Evolutionary conservation across 2,888 invertebrate species (phyloP), one percentile per base, ranked within the genome.

Genomic region (Drosophila maculinotata): DNA sequence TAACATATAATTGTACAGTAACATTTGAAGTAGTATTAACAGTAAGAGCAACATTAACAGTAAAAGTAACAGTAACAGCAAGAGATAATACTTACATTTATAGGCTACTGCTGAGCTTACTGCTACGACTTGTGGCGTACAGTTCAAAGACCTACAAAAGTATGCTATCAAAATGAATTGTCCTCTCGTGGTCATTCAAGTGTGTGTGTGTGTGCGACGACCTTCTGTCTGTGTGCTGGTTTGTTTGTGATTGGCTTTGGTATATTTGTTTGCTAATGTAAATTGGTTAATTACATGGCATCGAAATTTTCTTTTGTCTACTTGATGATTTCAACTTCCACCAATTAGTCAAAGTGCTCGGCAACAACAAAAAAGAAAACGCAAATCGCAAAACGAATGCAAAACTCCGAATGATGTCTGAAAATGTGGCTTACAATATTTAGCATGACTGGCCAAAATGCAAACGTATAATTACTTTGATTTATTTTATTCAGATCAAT

Each of bases 221-320:
- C 31, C 30, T 47, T 26, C 4, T 38, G 44, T 10, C n/a, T n/a
- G 4, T 9, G 14, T 53, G 17, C 15, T 28, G 35, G 26, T 39
- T 7, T 42, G 25, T 28, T 39, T 42, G 25, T n/a, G 17, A 39
- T 42, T 41, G 33, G 38, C 39, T 44, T 30, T 39, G 17, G 38
- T 41, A 47, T 48, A 36, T 44, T 54, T 49, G 49, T 45, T 48
- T 58, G 12, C 58, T 39, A 49, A 62, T 74, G 57, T 30, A 57
- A 74, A 67, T 70, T 56, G 54, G 60, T 62, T 66, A 66, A 79
- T 62, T 79, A 64, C 42, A 63, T 63, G 65, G 33, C 56, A 41
- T 53, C 23, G 25, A 45, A 51, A 62, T 63, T 57, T 15, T 42
- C 42, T 54, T 41, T 39, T 36, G 25, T 3, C 10, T 31, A 39